phyloP scores from a whole-genome alignment of 2,888 invertebrate species.

The Cheilosia grossa region DNA sequence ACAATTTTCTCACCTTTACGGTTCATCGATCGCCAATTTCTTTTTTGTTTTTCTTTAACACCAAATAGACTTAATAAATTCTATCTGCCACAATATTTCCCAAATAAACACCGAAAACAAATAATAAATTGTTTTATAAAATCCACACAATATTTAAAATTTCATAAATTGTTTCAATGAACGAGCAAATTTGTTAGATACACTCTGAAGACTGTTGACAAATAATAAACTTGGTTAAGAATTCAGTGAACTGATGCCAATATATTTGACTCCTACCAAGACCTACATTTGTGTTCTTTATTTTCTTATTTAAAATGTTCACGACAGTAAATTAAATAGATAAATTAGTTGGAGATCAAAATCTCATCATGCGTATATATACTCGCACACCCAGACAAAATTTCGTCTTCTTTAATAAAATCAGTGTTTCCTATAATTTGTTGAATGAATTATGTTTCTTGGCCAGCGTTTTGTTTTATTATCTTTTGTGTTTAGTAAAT shows the following conservation, averaged over 20 bases:
- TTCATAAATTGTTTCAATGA: constrained; percentile 6
- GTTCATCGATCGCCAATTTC: no score
- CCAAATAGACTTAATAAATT: not conserved
- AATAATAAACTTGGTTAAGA: constrained; percentile 1
- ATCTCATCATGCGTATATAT: no score
- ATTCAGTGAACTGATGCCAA: not conserved
- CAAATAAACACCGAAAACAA: not conserved
- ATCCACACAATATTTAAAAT: not conserved
- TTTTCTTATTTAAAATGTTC: not conserved
- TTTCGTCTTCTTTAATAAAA: no score
- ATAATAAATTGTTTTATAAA: not conserved
- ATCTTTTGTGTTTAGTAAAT: no score
- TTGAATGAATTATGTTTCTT: no score
- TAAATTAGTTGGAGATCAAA: no score
- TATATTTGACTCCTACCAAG: not conserved
- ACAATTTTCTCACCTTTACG: no score
- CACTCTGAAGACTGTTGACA: not conserved
- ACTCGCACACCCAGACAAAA: no score
- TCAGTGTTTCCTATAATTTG: no score
- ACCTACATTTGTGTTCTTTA: no score
- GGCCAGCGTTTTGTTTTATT: no score
- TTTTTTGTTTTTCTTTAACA: not conserved
- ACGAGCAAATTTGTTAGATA: not conserved
- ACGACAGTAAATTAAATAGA: no score
- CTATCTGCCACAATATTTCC: not conserved